phyloP scores from a whole-genome alignment of 1,140 invertebrate species.

The Macrobrachium rosenbergii region DNA sequence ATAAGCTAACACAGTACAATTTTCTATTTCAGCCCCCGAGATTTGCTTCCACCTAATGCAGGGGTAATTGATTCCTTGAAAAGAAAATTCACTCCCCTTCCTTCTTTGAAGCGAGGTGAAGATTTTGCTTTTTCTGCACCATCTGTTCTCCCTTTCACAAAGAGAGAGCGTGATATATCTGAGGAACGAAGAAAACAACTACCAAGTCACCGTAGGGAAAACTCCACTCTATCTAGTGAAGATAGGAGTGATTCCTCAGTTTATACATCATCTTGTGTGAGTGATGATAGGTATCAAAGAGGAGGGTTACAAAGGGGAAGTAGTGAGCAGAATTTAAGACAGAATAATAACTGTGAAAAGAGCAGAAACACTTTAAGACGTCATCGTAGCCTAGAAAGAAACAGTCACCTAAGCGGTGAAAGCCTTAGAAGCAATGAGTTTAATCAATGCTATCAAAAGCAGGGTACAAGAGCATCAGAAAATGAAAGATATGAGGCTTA shows the following conservation, averaged over 20 bases:
- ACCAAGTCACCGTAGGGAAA: not conserved
- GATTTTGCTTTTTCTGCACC: constrained; percentile 37
- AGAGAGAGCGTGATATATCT: constrained; percentile 43
- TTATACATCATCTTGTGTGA: not conserved
- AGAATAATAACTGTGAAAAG: too few relatives aligned
- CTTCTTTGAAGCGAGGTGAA: constrained; percentile 37
- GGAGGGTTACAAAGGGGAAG: too few relatives aligned
- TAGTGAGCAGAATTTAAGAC: too few relatives aligned
- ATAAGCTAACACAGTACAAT: not conserved
- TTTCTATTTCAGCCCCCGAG: constrained; percentile 51
- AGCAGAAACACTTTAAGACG: too few relatives aligned
- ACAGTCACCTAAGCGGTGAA: too few relatives aligned
- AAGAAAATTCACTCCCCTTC: constrained; percentile 54
- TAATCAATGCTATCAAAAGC: too few relatives aligned
- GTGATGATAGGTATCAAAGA: too few relatives aligned
- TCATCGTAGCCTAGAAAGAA: too few relatives aligned
- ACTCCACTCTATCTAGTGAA: constrained; percentile 29
- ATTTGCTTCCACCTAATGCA: constrained; percentile 51
- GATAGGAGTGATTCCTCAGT: constrained; percentile 13
- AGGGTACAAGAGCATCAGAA: too few relatives aligned
- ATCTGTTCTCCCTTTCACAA: constrained; percentile 17
- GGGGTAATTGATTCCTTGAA: constrained; percentile 50
- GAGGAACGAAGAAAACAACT: constrained; percentile 48
- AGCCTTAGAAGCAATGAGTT: too few relatives aligned
- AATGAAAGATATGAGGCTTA: too few relatives aligned